These are phyloP conservation scores for Sceloporus tristichus DNA, from an alignment of 2,113 vertebrate species.

Conservation along the genomic window DNA sequence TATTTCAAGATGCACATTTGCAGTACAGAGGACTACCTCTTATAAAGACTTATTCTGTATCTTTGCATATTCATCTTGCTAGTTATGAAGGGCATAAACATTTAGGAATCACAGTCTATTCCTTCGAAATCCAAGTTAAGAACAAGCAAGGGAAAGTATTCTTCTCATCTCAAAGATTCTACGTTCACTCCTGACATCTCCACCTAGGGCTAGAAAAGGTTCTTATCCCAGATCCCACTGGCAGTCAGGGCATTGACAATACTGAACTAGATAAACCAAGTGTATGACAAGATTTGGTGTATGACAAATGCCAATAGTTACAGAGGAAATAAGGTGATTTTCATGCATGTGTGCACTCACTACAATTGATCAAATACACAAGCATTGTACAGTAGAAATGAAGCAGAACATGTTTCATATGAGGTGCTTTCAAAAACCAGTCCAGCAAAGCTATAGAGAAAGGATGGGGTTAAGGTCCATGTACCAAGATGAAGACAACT, in stretches of 20 bases:
- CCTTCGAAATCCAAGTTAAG: neutral
- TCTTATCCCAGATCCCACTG: neutral
- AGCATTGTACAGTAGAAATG: neutral
- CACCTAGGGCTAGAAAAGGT: neutral
- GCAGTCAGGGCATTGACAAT: too few species aligned
- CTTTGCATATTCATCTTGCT: neutral
- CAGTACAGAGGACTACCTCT: neutral
- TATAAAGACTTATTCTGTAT: neutral
- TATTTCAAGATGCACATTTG: neutral
- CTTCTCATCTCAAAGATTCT: neutral
- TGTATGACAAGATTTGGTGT: neutral
- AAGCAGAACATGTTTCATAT: neutral
- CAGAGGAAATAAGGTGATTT: neutral
- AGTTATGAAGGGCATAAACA: neutral
- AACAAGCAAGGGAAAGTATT: neutral
- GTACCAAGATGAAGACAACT: too few species aligned
- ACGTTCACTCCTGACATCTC: neutral
- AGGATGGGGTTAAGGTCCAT: neutral
- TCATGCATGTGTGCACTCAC: neutral
- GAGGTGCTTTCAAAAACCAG: neutral
- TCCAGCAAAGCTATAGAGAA: too few species aligned
- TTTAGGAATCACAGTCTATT: neutral
- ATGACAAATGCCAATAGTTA: neutral
- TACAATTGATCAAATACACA: neutral
- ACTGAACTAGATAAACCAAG: neutral